Evolutionary conservation across 2,797 vertebrate species (phyloP), one percentile per base, ranked within the genome.

Genomic region (Takifugu rubripes): DNA sequence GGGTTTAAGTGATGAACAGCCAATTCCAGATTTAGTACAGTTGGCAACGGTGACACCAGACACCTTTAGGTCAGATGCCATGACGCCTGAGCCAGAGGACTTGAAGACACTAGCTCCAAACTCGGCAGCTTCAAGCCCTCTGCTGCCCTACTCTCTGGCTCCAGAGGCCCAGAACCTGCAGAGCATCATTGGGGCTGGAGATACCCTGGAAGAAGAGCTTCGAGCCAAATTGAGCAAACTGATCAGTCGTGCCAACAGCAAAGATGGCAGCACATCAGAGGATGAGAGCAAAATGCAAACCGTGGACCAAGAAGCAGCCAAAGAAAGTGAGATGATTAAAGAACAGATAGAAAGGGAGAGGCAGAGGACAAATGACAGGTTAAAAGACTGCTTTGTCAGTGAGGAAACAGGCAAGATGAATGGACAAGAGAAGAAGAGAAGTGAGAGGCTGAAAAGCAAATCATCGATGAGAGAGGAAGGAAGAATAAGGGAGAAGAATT

Each of bases 261-360:
- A 90, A 74, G 94, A 94, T 63, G 57, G 87, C 72, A 70, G 85
- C 9, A 94, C 94, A 3, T 94, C 94, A 0, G 93, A 93, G 33
- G 95, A 97, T n/a, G 94, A 89, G 52, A 11, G 54, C 17, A n/a
- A 55, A 5, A 67, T 62, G 40, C 66, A 46, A 47, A 48, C 64
- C 1, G 56, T 6, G 3, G 68, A 71, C 56, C 82, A 61, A 42
- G 57, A 54, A 55, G 52, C 3, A 2, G 75, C 73, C 6, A 72
- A 77, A 74, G 72, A 76, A 45, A 72, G 68, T 9, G 62, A 40
- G 36, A 40, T 5, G 36, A 40, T 40, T 14, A 40, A 40, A 3
- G 36, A 40, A 80, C 56, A 66, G 67, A 55, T 70, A 48, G 60
- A 64, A 12, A 33, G 12, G 40, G 75, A 81, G 49, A 73, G 52